A percentile compares a stretch with the other conserved stretches of the same genome.
phyloP scores from a whole-genome alignment of 2,888 invertebrate genomes.

The Scaptodrosophila latifasciaeformis region DNA sequence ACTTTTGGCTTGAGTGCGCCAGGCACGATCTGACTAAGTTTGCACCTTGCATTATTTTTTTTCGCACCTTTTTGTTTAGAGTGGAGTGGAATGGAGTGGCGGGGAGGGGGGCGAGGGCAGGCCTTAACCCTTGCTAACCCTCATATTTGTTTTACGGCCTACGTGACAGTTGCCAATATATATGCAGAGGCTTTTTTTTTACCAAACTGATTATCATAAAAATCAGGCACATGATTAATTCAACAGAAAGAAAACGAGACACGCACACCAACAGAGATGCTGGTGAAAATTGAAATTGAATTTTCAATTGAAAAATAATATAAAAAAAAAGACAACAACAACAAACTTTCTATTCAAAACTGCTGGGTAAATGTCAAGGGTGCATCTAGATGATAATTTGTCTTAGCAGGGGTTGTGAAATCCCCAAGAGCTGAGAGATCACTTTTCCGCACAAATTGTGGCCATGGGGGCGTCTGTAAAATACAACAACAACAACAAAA shows the following conservation, averaged over 20 bases:
- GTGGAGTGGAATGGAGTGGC: neutral
- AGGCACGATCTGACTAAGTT: conserved; percentile 11
- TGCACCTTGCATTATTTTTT: conserved; percentile 35
- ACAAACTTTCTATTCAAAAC: conserved; percentile 36
- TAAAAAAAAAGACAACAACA: conserved; percentile 24
- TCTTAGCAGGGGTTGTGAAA: conserved; percentile 35
- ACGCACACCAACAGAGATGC: conserved; percentile 3
- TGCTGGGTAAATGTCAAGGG: conserved; percentile 43
- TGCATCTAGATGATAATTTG: conserved; percentile 60
- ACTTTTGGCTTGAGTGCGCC: conserved; percentile 6
- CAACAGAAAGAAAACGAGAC: conserved; percentile 8
- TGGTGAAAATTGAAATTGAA: conserved; percentile 16
- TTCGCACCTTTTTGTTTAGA: conserved; percentile 30
- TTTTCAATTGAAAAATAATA: conserved; percentile 27
- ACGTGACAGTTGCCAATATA: conserved; percentile 42
- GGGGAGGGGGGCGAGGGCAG: conserved; percentile 1
- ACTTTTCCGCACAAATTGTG: too few relatives aligned
- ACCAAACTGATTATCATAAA: conserved; percentile 65
- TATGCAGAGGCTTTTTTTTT: neutral
- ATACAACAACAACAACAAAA: too few relatives aligned
- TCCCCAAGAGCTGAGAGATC: neutral
- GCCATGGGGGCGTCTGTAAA: too few relatives aligned
- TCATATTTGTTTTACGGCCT: conserved; percentile 54
- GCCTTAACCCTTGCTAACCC: conserved; percentile 27
- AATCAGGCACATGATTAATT: conserved; percentile 54